Evolutionary conservation across 2,888 invertebrate species (phyloP).

Genomic region (Scrobipalpa atriplicella): DNA sequence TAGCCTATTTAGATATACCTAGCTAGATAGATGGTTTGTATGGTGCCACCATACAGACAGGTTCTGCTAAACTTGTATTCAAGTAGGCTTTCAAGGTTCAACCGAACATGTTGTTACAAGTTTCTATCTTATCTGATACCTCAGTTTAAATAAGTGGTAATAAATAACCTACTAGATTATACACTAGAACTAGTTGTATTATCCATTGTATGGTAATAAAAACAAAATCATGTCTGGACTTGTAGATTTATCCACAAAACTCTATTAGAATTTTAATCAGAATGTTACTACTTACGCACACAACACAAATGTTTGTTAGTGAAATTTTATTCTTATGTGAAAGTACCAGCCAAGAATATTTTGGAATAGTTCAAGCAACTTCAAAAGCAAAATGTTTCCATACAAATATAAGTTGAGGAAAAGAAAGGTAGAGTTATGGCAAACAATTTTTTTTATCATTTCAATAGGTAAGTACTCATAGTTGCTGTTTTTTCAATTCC

Average conservation of each 20-base stretch:
- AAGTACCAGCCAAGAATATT: no score
- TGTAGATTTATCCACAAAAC: neutral
- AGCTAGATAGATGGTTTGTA: no score
- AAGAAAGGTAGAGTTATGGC: neutral
- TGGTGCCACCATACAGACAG: neutral
- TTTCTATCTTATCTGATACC: neutral
- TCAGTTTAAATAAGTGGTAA: neutral
- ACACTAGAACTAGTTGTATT: neutral
- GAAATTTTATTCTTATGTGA: no score
- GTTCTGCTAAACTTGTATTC: neutral
- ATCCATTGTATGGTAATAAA: neutral
- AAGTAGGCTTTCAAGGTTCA: neutral
- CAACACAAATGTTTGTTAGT: no score
- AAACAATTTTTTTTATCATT: neutral
- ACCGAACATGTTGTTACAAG: constrained; percentile 14
- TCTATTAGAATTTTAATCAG: neutral
- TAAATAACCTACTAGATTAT: neutral
- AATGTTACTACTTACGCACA: neutral
- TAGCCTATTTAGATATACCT: no score
- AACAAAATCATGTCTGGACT: constrained; percentile 8
- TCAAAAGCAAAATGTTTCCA: neutral
- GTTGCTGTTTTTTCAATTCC: constrained; percentile 28
- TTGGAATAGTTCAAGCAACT: neutral
- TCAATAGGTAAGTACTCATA: neutral
- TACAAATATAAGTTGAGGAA: neutral